phyloP scores from a whole-genome alignment of 2,888 invertebrate genomes.

The Oscheius onirici region DNA sequence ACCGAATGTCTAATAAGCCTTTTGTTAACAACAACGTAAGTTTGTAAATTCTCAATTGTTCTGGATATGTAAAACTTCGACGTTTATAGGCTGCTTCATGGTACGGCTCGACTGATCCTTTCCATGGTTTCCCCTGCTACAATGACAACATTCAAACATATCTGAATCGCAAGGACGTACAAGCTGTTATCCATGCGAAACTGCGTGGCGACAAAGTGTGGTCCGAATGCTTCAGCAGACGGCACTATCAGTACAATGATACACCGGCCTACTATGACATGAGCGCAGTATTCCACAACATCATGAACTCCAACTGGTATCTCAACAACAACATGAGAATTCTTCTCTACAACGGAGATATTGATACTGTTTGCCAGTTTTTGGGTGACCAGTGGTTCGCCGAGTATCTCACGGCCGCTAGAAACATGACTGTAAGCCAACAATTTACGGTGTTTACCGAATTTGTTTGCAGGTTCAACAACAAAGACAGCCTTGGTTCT shows the following conservation, averaged over 20 bases:
- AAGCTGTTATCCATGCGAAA: slow-evolving; percentile 60
- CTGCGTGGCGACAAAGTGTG: slow-evolving; percentile 23
- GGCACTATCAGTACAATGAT: slow-evolving; percentile 32
- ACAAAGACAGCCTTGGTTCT: slow-evolving; percentile 44
- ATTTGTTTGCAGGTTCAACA: slow-evolving; percentile 15
- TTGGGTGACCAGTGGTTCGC: slow-evolving; percentile 53
- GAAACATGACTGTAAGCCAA: slow-evolving; percentile 43
- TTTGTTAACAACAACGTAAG: slow-evolving; percentile 35
- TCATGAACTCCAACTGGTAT: slow-evolving; percentile 40
- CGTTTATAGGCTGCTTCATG: slow-evolving; percentile 41
- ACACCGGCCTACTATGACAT: slow-evolving; percentile 56
- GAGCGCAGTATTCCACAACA: slow-evolving; percentile 42
- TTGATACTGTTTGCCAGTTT: slow-evolving; percentile 54
- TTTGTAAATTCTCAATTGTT: too few species aligned
- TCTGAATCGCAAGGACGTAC: slow-evolving; percentile 61
- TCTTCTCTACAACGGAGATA: slow-evolving; percentile 55
- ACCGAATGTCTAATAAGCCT: neutral
- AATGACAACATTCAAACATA: slow-evolving; percentile 56
- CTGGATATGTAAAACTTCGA: slow-evolving; percentile 1
- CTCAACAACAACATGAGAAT: slow-evolving; percentile 46
- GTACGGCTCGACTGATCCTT: slow-evolving; percentile 59
- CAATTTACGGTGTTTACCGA: neutral
- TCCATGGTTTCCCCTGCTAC: slow-evolving; percentile 62
- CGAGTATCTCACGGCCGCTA: slow-evolving; percentile 36
- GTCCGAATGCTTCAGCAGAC: slow-evolving; percentile 27